Evolutionary conservation across 2,113 vertebrate genomes (phyloP), one percentile per base, ranked within the genome.

Genomic region (Morone chrysops): DNA sequence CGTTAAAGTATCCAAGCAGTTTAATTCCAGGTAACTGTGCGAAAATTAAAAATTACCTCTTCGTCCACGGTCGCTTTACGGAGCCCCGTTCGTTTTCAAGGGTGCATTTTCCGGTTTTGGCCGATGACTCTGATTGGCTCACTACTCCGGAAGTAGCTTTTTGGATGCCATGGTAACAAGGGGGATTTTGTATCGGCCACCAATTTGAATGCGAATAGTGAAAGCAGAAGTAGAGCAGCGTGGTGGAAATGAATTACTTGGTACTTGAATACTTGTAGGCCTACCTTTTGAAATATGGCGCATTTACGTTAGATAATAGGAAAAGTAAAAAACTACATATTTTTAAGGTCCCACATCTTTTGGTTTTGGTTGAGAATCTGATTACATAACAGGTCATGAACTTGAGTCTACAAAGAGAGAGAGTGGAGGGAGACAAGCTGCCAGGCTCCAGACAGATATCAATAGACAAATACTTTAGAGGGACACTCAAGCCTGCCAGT

Each of bases 361-460:
- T n/a, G n/a, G n/a, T n/a, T n/a, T n/a, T n/a, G 8, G 43, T 62
- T 60, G 31, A 82, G 48, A 20, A 71, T n/a, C 68, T 53, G 20
- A 48, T 92, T 91, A 77, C 74, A 78, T 84, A 88, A 91, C 71
- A 75, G 65, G 67, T 43, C 65, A 22, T 82, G 73, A 53, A 61
- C 48, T 45, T 11, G 47, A 38, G 31, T 72, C 75, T 75, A 72
- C 62, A 80, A 70, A 70, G 57, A 76, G 38, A 76, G 38, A n/a
- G 69, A 22, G 48, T 14, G 16, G 10, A 47, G 47, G 56, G 56
- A 8, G 43, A 51, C 62, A 62, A 59, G 70, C 48, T 45, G 53
- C 65, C 56, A 70, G 70, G 36, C 51, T 63, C 70, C 65, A 82
- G 70, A 68, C 76, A 73, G 57, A 80, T 87, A 84, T 77, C 80